These are phyloP conservation scores for Neosilurus hyrtlii DNA, from an alignment of 2,797 vertebrate genomes.

Conservation along the genomic window DNA sequence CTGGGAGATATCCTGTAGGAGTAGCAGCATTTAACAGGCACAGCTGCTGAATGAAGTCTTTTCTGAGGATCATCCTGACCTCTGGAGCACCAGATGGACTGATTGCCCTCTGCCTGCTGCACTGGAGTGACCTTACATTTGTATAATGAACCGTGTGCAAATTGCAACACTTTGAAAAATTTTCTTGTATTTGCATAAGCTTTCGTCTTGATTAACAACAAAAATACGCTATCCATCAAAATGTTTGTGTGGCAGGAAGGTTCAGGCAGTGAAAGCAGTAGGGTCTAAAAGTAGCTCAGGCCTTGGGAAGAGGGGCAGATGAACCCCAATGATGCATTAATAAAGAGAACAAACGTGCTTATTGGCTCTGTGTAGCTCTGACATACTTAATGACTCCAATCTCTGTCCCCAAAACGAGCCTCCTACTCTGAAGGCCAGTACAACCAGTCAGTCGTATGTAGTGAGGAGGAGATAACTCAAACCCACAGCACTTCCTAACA, in stretches of 20 bases:
- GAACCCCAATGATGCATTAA: constrained; percentile 48
- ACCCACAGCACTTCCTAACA: constrained; percentile 54
- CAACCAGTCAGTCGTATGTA: constrained; percentile 31
- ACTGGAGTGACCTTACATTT: constrained; percentile 3
- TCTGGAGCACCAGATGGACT: constrained; percentile 33
- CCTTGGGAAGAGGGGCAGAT: constrained; percentile 40
- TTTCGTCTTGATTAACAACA: constrained; percentile 12
- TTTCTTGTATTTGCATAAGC: constrained; percentile 22
- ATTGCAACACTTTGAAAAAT: constrained; percentile 17
- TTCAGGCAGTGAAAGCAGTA: constrained; percentile 33
- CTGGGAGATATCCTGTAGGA: constrained; percentile 6
- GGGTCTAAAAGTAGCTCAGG: constrained; percentile 35
- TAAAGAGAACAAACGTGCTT: constrained; percentile 56
- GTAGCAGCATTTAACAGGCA: constrained; percentile 20
- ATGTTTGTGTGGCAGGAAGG: constrained; percentile 29
- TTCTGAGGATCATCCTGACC: constrained; percentile 18
- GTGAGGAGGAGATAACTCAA: constrained; percentile 1
- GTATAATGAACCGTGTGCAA: constrained; percentile 14
- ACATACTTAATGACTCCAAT: constrained; percentile 53
- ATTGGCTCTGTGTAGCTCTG: constrained; percentile 56
- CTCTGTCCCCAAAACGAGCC: constrained; percentile 43
- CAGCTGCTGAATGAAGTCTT: constrained; percentile 26
- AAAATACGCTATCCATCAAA: constrained; percentile 39
- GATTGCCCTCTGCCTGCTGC: constrained; percentile 12
- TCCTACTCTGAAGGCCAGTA: constrained; percentile 25